Evolutionary conservation across 1,140 invertebrate species (phyloP).

Genomic region (Bombus consobrinus): DNA sequence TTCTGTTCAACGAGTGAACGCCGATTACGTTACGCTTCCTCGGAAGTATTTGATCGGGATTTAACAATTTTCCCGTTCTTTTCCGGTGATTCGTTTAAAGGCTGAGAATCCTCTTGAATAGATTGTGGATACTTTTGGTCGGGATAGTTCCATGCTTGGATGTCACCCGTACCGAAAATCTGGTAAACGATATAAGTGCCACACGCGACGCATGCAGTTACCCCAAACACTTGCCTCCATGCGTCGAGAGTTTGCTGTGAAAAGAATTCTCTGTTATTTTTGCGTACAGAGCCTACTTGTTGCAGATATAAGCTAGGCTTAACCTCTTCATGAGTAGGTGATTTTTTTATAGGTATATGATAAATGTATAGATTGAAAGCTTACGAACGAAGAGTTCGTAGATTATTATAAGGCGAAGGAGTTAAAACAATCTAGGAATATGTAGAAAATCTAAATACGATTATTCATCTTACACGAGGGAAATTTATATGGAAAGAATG

Average conservation of each 20-base stretch:
- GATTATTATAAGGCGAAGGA: no score
- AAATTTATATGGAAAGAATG: not conserved
- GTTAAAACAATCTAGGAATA: no score
- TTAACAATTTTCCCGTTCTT: conserved; percentile 71
- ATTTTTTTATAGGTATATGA: no score
- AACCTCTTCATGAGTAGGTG: not conserved
- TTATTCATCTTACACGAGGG: not conserved
- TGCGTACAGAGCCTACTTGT: not conserved
- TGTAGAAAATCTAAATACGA: not conserved
- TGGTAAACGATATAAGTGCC: conserved; percentile 88
- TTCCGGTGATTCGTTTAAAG: conserved; percentile 73
- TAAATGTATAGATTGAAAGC: not conserved
- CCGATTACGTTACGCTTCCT: conserved; percentile 45
- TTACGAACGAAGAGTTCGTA: not conserved
- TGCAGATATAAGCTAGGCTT: not conserved
- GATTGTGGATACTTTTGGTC: conserved; percentile 79
- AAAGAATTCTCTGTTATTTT: conserved; percentile 54
- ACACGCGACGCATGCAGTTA: conserved; percentile 86
- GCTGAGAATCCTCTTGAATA: conserved; percentile 75
- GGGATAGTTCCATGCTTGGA: conserved; percentile 86
- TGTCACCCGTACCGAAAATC: conserved; percentile 87
- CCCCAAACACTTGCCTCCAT: conserved; percentile 89
- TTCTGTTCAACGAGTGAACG: not conserved
- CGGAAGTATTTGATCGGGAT: conserved; percentile 33
- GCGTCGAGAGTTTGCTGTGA: conserved; percentile 85